Conservation (phyloP, 2,113 vertebrate species). For the Siniperca chuatsi region DNA sequence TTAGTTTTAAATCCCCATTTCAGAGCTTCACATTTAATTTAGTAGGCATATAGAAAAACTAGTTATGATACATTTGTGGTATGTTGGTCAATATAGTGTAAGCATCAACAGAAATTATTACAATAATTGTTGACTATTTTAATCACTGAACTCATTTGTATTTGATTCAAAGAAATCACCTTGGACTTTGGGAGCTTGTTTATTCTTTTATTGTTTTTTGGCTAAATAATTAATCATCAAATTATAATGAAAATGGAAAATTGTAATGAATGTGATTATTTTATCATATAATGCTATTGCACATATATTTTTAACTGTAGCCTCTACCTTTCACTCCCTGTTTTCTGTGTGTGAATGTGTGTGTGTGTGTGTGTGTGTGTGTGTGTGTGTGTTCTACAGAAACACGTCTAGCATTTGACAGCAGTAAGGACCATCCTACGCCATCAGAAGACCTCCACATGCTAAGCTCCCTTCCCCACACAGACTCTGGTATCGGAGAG, state of each 20-base stretch:
- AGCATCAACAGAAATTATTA: background rate
- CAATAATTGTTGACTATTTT: background rate
- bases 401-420: constrained; percentile 85
- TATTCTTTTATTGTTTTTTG: background rate
- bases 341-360: constrained; percentile 1
- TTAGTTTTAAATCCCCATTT: constrained; percentile 9
- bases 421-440: constrained; percentile 83
- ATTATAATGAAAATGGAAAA: background rate
- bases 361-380: constrained; percentile 24
- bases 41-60: background rate
- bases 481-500: constrained; percentile 92
- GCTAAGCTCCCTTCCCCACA: constrained; percentile 88
- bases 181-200: background rate
- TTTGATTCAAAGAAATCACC: background rate
- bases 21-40: constrained; percentile 1
- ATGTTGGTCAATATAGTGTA: background rate
- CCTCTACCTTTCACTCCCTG: background rate
- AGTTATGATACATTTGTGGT: too few species aligned
- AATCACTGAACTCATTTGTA: background rate
- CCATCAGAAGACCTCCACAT: constrained; percentile 85
- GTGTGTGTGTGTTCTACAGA: constrained; percentile 79
- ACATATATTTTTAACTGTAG: background rate
- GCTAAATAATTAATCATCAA: background rate
- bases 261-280: background rate
- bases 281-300: background rate